phyloP scores from a whole-genome alignment of 92 coral and sea anemone genomes.

The Actinostola sp. region DNA sequence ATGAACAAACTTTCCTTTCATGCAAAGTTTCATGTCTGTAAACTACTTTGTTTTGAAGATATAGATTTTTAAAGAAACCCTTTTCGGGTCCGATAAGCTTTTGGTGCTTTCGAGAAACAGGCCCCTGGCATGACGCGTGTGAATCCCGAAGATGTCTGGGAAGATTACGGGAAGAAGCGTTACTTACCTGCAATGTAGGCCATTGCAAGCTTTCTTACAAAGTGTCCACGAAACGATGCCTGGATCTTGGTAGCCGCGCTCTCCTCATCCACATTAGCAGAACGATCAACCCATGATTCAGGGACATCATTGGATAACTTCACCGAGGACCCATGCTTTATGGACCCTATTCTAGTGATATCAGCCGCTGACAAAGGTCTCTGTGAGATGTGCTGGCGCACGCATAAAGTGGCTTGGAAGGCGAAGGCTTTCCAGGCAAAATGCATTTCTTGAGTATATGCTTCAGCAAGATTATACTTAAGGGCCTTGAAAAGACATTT shows the following conservation, averaged over 20 bases:
- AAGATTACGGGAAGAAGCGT: not conserved
- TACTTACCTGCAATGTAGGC: conserved; percentile 73
- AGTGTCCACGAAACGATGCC: conserved; percentile 89
- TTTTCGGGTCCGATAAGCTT: too few species aligned
- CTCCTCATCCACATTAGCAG: conserved; percentile 72
- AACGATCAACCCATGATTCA: conserved; percentile 70
- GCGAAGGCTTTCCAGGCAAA: conserved; percentile 98
- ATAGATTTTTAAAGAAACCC: too few species aligned
- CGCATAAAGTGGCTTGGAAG: conserved; percentile 85
- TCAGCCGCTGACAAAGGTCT: conserved; percentile 96
- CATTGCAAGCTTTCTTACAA: conserved; percentile 79
- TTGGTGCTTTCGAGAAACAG: too few species aligned
- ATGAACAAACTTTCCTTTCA: too few species aligned
- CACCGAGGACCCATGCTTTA: conserved; percentile 48
- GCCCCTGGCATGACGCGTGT: too few species aligned
- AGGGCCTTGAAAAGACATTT: conserved; percentile 84
- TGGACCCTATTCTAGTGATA: conserved; percentile 86
- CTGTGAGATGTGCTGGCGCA: conserved; percentile 78
- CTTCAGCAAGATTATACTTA: conserved; percentile 82
- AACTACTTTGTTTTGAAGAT: too few species aligned
- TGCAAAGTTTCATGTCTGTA: too few species aligned
- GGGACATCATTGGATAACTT: conserved; percentile 64
- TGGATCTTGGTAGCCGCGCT: conserved; percentile 91
- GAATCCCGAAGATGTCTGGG: too few species aligned
- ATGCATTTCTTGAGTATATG: conserved; percentile 83